Evolutionary conservation across 2,888 invertebrate species (phyloP).

Genomic region (Drosophila paracracens): DNA sequence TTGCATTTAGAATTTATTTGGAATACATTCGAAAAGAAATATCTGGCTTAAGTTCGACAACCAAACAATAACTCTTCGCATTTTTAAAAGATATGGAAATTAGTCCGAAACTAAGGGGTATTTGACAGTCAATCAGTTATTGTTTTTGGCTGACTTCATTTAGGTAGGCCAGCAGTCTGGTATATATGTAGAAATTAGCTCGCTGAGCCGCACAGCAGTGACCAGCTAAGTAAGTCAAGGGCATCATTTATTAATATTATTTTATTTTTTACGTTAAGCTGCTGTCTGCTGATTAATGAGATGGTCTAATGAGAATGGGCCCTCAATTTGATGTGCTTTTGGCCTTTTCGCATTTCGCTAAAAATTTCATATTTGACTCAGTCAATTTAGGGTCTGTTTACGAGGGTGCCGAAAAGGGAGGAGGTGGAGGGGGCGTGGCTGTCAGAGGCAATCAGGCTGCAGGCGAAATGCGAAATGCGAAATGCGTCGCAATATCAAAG

Average conservation of each 20-base stretch:
- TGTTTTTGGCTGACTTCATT: background rate
- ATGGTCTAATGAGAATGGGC: slow-evolving; percentile 60
- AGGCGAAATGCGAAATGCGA: slow-evolving; percentile 52
- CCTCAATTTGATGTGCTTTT: slow-evolving; percentile 29
- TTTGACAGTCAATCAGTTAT: background rate
- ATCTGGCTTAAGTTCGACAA: background rate
- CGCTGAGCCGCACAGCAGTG: slow-evolving; percentile 31
- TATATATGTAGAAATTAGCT: slow-evolving; percentile 37
- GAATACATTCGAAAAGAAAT: background rate
- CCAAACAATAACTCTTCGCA: fast-evolving
- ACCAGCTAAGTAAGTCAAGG: slow-evolving; percentile 61
- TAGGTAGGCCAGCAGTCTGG: slow-evolving; percentile 19
- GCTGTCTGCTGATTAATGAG: slow-evolving; percentile 65
- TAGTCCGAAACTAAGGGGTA: background rate
- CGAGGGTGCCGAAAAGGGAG: background rate
- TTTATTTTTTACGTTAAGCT: background rate
- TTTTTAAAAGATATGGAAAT: background rate
- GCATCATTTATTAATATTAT: slow-evolving; percentile 29
- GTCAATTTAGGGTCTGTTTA: slow-evolving; percentile 31
- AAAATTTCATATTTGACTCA: slow-evolving; percentile 66
- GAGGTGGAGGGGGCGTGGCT: slow-evolving; percentile 17
- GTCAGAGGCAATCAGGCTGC: slow-evolving; percentile 79
- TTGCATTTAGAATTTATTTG: too few species aligned
- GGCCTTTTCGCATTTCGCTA: slow-evolving; percentile 52
- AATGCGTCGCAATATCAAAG: slow-evolving; percentile 76